Evolutionary conservation across 2,797 vertebrate species (phyloP).

Genomic region (Sitta carolinensis): DNA sequence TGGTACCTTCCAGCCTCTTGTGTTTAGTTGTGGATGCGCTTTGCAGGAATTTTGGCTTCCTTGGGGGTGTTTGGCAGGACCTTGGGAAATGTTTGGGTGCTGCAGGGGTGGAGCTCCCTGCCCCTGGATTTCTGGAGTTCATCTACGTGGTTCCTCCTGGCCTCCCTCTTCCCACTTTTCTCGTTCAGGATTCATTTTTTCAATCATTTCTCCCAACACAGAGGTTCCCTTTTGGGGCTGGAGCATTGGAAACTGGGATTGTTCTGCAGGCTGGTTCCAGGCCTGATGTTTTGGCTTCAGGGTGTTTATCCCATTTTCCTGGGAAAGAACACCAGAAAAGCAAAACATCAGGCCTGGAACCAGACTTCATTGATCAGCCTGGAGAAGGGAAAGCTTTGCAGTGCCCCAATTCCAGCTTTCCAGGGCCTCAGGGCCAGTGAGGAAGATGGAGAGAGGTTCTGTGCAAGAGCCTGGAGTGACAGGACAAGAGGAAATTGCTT

Average conservation of each 20-base stretch:
- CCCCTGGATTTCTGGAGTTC: background rate
- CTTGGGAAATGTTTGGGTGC: background rate
- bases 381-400: too few relatives aligned
- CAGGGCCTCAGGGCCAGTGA: background rate
- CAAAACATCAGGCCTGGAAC: too few relatives aligned
- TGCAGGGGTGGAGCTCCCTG: background rate
- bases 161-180: background rate
- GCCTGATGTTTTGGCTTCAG: too few relatives aligned
- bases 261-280: too few relatives aligned
- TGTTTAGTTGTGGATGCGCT: background rate
- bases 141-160: rapidly evolving
- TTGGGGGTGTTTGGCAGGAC: background rate
- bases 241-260: background rate
- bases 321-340: too few relatives aligned
- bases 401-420: background rate
- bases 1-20: background rate
- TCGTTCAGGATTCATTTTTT: background rate
- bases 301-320: too few relatives aligned
- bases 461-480: background rate
- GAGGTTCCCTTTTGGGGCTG: background rate
- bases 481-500: background rate
- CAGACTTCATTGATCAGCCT: background rate
- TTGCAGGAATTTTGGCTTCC: background rate
- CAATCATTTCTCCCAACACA: background rate
- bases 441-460: background rate